Evolutionary conservation across 2,888 invertebrate genomes (phyloP).

Genomic region (Leptopilina syphax): DNA sequence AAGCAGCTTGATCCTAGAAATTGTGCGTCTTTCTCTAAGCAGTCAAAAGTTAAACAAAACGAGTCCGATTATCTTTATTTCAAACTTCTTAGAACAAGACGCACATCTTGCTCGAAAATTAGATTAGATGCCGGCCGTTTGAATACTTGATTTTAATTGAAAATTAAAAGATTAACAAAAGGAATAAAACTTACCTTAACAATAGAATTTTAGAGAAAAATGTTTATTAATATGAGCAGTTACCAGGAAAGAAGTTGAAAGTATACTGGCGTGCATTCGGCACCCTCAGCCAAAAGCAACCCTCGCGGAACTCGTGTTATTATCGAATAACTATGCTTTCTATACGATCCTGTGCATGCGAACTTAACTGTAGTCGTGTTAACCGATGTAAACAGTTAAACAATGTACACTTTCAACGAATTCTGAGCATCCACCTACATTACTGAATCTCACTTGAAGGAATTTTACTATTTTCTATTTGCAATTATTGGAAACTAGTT

Average conservation of each 20-base stretch:
- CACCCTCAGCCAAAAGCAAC: constrained; percentile 60
- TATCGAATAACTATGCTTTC: constrained; percentile 59
- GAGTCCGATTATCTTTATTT: no score
- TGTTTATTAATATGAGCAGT: constrained; percentile 11
- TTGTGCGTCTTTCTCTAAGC: background rate
- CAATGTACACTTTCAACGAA: constrained; percentile 9
- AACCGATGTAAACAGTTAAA: constrained; percentile 16
- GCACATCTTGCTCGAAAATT: no score
- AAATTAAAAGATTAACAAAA: no score
- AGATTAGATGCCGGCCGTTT: no score
- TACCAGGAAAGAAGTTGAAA: constrained; percentile 56
- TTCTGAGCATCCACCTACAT: background rate
- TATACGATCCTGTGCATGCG: constrained; percentile 16
- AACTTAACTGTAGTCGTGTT: constrained; percentile 25
- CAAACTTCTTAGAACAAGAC: no score
- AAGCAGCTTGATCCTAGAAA: background rate
- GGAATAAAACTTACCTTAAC: background rate
- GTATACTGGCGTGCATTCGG: constrained; percentile 70
- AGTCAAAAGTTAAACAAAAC: no score
- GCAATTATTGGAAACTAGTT: constrained; percentile 5
- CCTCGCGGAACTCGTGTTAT: constrained; percentile 62
- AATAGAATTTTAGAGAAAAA: background rate
- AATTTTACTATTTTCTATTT: constrained; percentile 5
- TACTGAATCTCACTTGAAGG: background rate
- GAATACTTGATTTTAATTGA: no score